Conservation (phyloP, 2,113 vertebrate species). For the Hepsetus odoe region DNA sequence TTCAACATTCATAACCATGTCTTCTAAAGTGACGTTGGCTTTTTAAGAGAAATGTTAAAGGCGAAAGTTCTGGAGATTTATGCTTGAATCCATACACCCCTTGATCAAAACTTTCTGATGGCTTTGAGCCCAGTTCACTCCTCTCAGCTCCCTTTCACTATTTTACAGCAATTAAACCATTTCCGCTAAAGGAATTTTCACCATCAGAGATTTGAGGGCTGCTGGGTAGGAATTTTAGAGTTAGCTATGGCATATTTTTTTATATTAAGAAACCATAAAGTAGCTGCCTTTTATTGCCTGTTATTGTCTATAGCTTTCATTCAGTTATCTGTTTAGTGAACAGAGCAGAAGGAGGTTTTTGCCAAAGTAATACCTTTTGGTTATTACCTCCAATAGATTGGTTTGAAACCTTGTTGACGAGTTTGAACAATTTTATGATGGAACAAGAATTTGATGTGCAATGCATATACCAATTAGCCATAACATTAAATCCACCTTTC, state of each 20-base stretch:
- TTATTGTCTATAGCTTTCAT: background rate
- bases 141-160: background rate
- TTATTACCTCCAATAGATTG: background rate
- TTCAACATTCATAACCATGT: too few relatives aligned
- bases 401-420: background rate
- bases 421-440: background rate
- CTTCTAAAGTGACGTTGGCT: too few relatives aligned
- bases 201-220: background rate
- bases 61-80: constrained; percentile 64
- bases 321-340: background rate
- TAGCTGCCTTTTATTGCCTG: constrained; percentile 28
- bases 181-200: constrained; percentile 4
- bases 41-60: constrained; percentile 67
- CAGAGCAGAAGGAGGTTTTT: background rate
- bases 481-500: too few relatives aligned
- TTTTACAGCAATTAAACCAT: background rate
- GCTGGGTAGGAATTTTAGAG: background rate
- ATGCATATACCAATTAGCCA: too few relatives aligned
- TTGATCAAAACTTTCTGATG: constrained; percentile 70
- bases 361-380: background rate
- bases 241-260: too few relatives aligned
- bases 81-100: constrained; percentile 65
- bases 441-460: too few relatives aligned
- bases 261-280: too few relatives aligned
- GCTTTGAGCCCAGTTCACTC: constrained; percentile 38